Percentiles rank a stretch among this genome's conserved stretches.
phyloP scores from a whole-genome alignment of 2,888 invertebrate species.

The Lasioglossum figueresi region DNA sequence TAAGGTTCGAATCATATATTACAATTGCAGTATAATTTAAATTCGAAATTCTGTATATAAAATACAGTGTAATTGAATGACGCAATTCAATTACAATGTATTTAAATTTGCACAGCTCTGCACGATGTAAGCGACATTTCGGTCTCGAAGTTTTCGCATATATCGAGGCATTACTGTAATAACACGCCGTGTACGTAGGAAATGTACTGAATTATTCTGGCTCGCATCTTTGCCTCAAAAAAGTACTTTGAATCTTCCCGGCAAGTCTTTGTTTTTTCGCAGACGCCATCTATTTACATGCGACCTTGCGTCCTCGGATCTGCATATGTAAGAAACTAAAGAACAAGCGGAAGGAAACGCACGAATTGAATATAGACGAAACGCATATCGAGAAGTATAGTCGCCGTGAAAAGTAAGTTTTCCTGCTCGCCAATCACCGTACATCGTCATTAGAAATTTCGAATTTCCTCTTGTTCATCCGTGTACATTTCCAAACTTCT shows the following conservation, averaged over 20 bases:
- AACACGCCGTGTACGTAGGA: neutral
- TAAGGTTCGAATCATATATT: no score
- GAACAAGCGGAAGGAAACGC: constrained; percentile 11
- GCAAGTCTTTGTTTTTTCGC: constrained; percentile 1
- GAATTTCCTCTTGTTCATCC: neutral
- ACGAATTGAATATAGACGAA: constrained; percentile 3
- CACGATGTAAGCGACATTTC: no score
- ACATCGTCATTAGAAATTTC: neutral
- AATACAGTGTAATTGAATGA: no score
- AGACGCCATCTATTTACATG: constrained; percentile 17
- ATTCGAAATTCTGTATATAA: no score
- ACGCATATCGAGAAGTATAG: neutral
- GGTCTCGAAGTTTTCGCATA: no score
- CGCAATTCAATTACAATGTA: no score
- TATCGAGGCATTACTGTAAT: neutral
- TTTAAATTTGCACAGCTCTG: no score
- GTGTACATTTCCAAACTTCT: neutral
- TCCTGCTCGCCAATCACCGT: neutral
- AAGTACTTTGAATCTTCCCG: constrained; percentile 16
- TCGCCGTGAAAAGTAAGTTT: neutral
- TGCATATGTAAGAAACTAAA: constrained; percentile 21
- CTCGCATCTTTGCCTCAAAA: neutral
- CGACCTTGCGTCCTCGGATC: constrained; percentile 10
- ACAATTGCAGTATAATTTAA: no score
- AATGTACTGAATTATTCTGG: constrained; percentile 20